Conservation (phyloP, 1,140 invertebrate species). For the Drosophila orosa region DNA sequence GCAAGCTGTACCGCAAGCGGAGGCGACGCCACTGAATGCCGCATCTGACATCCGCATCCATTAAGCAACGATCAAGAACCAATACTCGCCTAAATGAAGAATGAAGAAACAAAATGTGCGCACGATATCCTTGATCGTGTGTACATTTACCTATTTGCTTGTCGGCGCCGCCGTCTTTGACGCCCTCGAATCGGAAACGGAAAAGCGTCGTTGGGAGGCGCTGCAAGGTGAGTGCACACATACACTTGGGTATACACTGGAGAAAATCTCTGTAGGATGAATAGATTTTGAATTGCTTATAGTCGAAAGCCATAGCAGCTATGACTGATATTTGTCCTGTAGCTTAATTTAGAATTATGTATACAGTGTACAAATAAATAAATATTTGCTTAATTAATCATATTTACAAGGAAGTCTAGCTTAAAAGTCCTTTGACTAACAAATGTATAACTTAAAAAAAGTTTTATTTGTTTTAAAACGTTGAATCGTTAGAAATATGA, state of each 20-base stretch:
- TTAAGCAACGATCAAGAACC: conserved; percentile 66
- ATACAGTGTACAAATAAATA: no score
- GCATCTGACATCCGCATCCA: conserved; percentile 27
- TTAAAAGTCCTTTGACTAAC: neutral
- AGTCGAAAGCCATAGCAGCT: no score
- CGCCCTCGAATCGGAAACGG: conserved; percentile 97
- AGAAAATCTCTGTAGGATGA: neutral
- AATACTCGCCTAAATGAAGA: conserved; percentile 85
- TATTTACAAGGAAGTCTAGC: neutral
- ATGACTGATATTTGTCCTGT: no score
- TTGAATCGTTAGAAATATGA: no score
- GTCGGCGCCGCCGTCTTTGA: conserved; percentile 99
- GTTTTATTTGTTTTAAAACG: no score
- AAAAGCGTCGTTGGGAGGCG: conserved; percentile 93
- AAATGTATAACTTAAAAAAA: neutral
- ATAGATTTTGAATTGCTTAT: neutral
- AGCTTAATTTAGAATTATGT: no score
- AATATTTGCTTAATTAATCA: neutral
- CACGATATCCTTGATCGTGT: conserved; percentile 98
- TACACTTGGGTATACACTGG: neutral
- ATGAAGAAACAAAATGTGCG: conserved; percentile 99
- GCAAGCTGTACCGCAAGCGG: conserved; percentile 55
- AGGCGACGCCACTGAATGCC: conserved; percentile 53
- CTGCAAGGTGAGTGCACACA: conserved; percentile 88
- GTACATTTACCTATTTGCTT: conserved; percentile 99